phyloP scores from a whole-genome alignment of 2,113 vertebrate genomes.

The Gavia stellata region DNA sequence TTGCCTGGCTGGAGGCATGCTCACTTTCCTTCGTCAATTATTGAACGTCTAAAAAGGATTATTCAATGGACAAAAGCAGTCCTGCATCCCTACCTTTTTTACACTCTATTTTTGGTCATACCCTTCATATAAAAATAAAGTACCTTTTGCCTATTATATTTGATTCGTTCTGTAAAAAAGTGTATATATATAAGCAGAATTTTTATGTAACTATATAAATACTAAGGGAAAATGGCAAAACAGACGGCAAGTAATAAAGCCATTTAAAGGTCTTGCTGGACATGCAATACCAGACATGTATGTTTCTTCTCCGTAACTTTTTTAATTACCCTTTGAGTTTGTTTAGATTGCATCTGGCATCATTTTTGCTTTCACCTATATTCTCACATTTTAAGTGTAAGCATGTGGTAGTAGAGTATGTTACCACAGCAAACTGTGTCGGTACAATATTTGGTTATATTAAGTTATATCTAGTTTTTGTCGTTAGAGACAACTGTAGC shows the following conservation, averaged over 20 bases:
- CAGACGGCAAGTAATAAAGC: conserved; percentile 3
- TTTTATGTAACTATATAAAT: conserved; percentile 42
- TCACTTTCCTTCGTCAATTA: conserved; percentile 36
- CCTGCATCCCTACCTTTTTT: conserved; percentile 18
- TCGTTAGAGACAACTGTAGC: not conserved
- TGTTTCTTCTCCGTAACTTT: not conserved
- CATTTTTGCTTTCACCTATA: not conserved
- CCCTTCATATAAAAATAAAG: conserved; percentile 42
- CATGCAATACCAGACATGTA: not conserved
- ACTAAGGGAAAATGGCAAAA: conserved; percentile 12
- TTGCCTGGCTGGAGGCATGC: conserved; percentile 5
- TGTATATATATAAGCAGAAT: not conserved
- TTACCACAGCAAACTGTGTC: not conserved
- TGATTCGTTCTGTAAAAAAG: conserved; percentile 20
- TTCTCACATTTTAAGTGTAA: not conserved
- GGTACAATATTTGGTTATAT: not conserved
- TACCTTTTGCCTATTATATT: conserved; percentile 25
- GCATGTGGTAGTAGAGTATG: not conserved
- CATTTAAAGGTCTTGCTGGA: not conserved
- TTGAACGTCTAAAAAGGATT: conserved; percentile 2
- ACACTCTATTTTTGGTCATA: conserved; percentile 3
- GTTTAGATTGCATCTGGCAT: not conserved
- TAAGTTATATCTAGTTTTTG: not conserved
- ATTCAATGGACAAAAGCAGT: conserved; percentile 11
- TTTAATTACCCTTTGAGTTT: not conserved